Evolutionary conservation across 2,113 vertebrate species (phyloP).

Genomic region (Rhagologus leucostigma): DNA sequence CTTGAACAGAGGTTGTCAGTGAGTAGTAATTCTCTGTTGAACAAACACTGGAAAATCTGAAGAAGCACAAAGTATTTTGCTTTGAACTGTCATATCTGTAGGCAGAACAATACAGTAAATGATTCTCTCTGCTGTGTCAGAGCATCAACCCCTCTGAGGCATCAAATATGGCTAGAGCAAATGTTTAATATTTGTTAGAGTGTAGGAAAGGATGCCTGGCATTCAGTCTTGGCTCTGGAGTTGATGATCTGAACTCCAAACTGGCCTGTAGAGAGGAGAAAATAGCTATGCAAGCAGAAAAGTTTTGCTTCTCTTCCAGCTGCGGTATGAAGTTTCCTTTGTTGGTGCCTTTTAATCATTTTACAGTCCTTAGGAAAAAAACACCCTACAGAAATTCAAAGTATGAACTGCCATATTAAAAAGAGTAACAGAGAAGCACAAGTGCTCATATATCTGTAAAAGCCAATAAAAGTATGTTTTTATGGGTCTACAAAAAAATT

Average conservation of each 20-base stretch:
- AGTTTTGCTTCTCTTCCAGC: background rate
- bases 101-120: background rate
- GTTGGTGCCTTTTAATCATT: background rate
- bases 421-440: background rate
- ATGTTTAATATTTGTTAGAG: background rate
- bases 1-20: background rate
- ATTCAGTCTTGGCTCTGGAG: background rate
- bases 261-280: background rate
- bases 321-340: background rate
- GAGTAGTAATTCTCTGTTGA: background rate
- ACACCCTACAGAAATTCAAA: background rate
- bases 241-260: background rate
- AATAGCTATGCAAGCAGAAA: background rate
- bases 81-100: conserved; percentile 1
- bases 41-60: background rate
- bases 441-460: background rate
- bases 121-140: background rate
- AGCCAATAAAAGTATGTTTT: background rate
- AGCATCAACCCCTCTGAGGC: background rate
- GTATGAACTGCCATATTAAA: background rate
- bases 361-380: background rate
- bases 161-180: background rate
- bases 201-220: background rate
- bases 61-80: background rate
- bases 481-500: background rate